Evolutionary conservation across 1,140 invertebrate genomes (phyloP).

Genomic region (Caerostris darwini): DNA sequence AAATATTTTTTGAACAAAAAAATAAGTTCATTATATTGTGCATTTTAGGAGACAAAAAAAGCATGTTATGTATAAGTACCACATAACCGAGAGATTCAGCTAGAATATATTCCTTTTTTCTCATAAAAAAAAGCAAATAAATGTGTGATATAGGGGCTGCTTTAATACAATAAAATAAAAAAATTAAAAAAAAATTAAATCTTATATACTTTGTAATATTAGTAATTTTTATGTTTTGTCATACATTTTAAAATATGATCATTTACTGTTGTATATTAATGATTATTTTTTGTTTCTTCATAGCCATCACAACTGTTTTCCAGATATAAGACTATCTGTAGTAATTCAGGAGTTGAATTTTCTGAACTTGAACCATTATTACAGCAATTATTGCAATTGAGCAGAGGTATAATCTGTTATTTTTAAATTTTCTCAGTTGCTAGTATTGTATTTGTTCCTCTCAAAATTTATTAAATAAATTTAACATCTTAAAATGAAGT

Average conservation of each 20-base stretch:
- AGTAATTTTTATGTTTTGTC: too few relatives aligned
- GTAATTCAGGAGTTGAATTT: constrained; percentile 55
- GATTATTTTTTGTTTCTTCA: not conserved
- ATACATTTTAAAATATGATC: not conserved
- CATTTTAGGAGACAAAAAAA: too few relatives aligned
- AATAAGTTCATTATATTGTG: too few relatives aligned
- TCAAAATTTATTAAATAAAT: too few relatives aligned
- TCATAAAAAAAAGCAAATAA: not conserved
- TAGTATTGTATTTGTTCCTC: not conserved
- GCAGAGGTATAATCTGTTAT: not conserved
- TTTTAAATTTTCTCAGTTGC: not conserved
- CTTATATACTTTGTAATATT: too few relatives aligned
- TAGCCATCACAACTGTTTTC: constrained; percentile 35
- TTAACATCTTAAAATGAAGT: too few relatives aligned
- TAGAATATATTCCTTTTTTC: not conserved
- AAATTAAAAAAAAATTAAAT: not conserved
- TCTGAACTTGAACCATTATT: constrained; percentile 55
- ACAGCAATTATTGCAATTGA: constrained; percentile 20
- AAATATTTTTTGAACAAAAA: too few relatives aligned
- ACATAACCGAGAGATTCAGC: too few relatives aligned
- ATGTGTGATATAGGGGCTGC: not conserved
- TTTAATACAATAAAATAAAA: not conserved
- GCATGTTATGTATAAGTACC: too few relatives aligned
- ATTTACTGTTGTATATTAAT: not conserved
- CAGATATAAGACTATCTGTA: constrained; percentile 52